phyloP scores from a whole-genome alignment of 2,888 invertebrate genomes.

The Halictus quadricinctus region DNA sequence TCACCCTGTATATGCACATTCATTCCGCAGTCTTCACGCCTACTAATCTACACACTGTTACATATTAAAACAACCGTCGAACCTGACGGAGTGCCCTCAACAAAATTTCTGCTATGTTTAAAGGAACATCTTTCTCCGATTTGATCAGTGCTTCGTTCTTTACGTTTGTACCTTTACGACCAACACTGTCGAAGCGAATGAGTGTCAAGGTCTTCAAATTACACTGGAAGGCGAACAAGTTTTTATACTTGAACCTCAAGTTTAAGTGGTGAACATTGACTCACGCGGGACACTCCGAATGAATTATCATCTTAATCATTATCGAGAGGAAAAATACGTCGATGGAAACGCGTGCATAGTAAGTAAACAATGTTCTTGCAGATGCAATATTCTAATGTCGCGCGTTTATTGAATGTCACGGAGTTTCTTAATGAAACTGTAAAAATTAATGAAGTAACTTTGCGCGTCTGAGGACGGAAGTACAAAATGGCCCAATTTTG shows the following conservation, averaged over 20 bases:
- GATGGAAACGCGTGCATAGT: neutral
- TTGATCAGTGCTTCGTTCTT: neutral
- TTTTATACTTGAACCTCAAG: neutral
- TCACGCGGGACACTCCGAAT: constrained; percentile 3
- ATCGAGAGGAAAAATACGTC: neutral
- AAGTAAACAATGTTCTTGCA: neutral
- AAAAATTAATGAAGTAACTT: neutral
- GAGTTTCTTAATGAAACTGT: neutral
- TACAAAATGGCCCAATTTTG: too few relatives aligned
- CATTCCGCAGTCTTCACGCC: constrained; percentile 1
- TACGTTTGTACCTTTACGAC: neutral
- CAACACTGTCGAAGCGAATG: neutral
- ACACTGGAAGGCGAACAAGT: neutral
- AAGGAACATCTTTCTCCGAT: neutral
- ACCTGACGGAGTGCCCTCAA: neutral
- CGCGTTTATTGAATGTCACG: neutral
- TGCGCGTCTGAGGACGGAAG: neutral
- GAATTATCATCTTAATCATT: constrained; percentile 8
- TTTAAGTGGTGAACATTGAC: neutral
- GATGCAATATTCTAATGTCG: neutral
- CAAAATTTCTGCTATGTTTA: neutral
- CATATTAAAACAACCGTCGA: too few relatives aligned
- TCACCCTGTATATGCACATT: neutral
- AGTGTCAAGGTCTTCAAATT: constrained; percentile 18
- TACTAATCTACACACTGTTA: neutral